These are phyloP conservation scores for Phymastichus coffea DNA, from an alignment of 1,140 invertebrate genomes.

Conservation along the genomic window DNA sequence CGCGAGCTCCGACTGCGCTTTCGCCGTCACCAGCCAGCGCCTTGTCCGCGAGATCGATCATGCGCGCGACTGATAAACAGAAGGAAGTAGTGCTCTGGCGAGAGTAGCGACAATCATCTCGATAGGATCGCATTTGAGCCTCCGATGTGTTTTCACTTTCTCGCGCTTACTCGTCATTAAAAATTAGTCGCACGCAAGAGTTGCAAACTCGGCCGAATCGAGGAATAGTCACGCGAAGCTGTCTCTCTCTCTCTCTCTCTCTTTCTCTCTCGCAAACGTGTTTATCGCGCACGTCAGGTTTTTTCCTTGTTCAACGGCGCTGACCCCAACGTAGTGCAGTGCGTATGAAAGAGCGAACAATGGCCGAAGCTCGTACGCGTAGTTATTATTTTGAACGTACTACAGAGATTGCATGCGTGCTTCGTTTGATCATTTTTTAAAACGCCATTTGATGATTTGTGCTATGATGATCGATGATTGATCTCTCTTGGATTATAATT, in stretches of 20 bases:
- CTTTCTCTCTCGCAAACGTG: neutral
- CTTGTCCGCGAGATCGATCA: neutral
- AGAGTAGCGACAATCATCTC: neutral
- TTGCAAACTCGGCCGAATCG: neutral
- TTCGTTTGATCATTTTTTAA: no score
- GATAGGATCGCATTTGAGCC: neutral
- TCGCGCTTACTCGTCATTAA: slow-evolving; percentile 1
- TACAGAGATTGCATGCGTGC: no score
- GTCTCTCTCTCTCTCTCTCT: neutral
- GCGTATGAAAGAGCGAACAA: no score
- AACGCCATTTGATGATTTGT: no score
- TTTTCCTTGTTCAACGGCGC: no score
- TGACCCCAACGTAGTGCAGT: no score
- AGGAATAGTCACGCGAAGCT: slow-evolving; percentile 8
- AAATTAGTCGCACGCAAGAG: slow-evolving; percentile 1
- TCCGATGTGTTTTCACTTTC: neutral
- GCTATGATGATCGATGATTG: no score
- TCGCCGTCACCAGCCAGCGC: neutral
- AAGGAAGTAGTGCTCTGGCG: neutral
- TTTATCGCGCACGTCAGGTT: no score
- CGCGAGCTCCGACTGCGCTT: no score
- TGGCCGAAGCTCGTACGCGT: no score
- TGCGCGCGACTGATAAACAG: neutral
- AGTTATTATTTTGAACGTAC: no score
- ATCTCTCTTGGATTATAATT: no score